Evolutionary conservation across 2,888 invertebrate genomes (phyloP).

Genomic region (Spodoptera littoralis): DNA sequence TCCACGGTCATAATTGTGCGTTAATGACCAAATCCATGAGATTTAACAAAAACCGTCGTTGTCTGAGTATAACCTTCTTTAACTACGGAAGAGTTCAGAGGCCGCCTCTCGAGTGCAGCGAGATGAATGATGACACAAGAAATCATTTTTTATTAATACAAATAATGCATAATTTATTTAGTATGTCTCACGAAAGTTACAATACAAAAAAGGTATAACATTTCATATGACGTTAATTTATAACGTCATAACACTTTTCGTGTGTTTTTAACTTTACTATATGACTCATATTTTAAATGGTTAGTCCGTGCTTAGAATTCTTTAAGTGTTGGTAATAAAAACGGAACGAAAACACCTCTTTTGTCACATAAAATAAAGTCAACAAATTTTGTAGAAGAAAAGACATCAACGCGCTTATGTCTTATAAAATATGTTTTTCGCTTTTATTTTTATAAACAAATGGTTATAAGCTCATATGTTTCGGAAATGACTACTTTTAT

Average conservation of each 20-base stretch:
- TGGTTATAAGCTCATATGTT: no score
- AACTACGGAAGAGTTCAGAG: constrained; percentile 45
- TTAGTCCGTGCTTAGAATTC: no score
- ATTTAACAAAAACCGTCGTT: constrained; percentile 24
- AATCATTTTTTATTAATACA: background rate
- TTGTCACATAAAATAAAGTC: constrained; percentile 2
- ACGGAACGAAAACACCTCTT: background rate
- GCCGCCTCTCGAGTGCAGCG: constrained; percentile 54
- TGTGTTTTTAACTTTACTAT: no score
- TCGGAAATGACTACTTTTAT: no score
- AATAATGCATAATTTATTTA: no score
- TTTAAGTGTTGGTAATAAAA: no score
- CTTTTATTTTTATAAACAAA: no score
- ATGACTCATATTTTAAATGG: no score
- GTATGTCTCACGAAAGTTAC: no score
- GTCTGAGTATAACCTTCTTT: constrained; percentile 20
- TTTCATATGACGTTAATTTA: background rate
- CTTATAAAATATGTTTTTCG: no score
- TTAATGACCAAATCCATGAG: constrained; percentile 12
- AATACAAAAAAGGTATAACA: background rate
- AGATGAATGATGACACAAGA: constrained; percentile 32
- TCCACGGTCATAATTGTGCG: background rate
- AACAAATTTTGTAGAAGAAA: constrained; percentile 21
- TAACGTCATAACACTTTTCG: no score
- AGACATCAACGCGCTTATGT: constrained; percentile 45